Percentiles rank a stretch among this genome's conserved stretches.
These are phyloP conservation scores for Eumacrocentrus americanus DNA, from an alignment of 2,888 invertebrate genomes.

Conservation along the genomic window DNA sequence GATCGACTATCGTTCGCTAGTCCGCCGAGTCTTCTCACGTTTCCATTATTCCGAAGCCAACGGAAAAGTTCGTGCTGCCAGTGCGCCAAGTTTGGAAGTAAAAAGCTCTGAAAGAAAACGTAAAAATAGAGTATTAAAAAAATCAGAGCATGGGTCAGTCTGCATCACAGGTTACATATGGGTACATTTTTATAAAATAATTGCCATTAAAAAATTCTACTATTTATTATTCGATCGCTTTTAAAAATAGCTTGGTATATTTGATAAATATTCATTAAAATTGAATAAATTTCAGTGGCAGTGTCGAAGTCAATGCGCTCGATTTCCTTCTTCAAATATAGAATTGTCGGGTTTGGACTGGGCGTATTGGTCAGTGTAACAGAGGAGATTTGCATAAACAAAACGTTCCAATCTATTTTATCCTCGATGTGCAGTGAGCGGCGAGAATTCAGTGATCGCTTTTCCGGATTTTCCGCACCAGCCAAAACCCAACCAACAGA, in stretches of 20 bases:
- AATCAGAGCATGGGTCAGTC: background rate
- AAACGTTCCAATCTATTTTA: slow-evolving; percentile 49
- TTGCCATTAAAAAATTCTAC: no score
- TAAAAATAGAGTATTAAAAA: background rate
- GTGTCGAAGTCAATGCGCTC: background rate
- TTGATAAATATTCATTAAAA: no score
- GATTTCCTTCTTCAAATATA: background rate
- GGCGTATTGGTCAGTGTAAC: slow-evolving; percentile 11
- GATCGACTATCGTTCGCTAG: slow-evolving; percentile 26
- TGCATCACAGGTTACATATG: no score
- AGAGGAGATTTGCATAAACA: slow-evolving; percentile 48
- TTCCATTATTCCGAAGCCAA: slow-evolving; percentile 43
- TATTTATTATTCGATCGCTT: no score
- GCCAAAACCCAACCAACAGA: background rate
- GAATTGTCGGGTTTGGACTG: background rate
- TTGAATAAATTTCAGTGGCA: slow-evolving; percentile 1
- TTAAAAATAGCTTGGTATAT: no score
- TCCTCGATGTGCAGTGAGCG: no score
- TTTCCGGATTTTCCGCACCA: background rate
- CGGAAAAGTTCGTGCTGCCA: slow-evolving; percentile 33
- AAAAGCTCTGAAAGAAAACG: background rate
- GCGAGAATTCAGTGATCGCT: no score
- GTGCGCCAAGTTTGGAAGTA: background rate
- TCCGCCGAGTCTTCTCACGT: slow-evolving; percentile 40
- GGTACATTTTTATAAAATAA: no score